These are phyloP conservation scores for Eonycteris spelaea DNA, from an alignment of 2,113 vertebrate genomes.

Conservation along the genomic window DNA sequence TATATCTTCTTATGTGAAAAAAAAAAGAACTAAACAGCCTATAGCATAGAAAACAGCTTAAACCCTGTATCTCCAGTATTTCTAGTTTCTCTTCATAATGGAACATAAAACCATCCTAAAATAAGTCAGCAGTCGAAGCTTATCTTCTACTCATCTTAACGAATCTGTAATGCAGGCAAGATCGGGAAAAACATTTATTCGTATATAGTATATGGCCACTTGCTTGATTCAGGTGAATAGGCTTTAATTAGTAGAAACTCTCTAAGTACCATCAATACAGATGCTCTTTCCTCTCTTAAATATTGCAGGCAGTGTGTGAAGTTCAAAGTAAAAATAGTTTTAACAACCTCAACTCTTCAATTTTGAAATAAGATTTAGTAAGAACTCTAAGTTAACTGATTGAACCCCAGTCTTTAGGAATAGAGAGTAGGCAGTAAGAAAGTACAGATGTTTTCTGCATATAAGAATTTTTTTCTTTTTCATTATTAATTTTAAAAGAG, in stretches of 20 bases:
- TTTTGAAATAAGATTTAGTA: conserved; percentile 35
- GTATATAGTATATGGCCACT: background rate
- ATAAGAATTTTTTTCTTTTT: background rate
- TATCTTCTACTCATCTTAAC: background rate
- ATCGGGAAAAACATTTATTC: background rate
- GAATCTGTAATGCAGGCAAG: background rate
- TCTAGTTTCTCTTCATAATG: background rate
- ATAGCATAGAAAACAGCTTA: background rate
- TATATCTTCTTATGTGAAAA: background rate
- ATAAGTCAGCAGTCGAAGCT: background rate
- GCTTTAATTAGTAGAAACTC: conserved; percentile 28
- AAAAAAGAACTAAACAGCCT: background rate
- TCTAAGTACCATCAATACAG: background rate
- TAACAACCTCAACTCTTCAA: background rate
- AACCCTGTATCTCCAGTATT: background rate
- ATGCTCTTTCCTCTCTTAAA: background rate
- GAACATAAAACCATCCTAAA: background rate
- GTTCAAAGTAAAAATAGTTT: conserved; percentile 36
- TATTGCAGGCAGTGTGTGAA: background rate
- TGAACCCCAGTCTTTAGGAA: background rate
- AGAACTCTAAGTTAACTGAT: background rate
- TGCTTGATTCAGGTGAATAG: background rate
- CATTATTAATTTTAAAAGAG: background rate
- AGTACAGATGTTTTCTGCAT: background rate
- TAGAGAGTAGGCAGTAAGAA: background rate